These are phyloP conservation scores for Cynaeus angustus DNA, from an alignment of 2,888 invertebrate species.

Conservation along the genomic window DNA sequence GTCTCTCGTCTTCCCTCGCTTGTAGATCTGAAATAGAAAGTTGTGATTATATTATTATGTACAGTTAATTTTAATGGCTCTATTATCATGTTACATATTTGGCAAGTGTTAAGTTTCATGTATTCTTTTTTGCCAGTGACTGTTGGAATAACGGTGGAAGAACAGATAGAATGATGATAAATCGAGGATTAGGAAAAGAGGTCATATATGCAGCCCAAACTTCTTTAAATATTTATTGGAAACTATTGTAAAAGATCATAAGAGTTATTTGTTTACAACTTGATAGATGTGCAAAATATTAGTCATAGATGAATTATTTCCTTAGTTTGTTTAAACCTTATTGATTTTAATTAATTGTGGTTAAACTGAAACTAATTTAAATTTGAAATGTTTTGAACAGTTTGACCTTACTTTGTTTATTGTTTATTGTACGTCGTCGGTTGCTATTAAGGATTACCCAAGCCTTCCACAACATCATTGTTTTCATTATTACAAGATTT, in stretches of 20 bases:
- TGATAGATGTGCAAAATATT: no score
- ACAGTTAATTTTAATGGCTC: conserved; percentile 45
- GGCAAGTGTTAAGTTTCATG: conserved; percentile 36
- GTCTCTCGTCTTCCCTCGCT: conserved; percentile 12
- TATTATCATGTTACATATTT: conserved; percentile 45
- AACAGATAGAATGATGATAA: no score
- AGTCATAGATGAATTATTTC: no score
- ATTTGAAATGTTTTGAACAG: not conserved
- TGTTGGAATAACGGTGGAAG: conserved; percentile 34
- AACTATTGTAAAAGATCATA: no score
- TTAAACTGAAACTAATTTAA: no score
- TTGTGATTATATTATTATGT: conserved; percentile 37
- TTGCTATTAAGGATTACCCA: not conserved
- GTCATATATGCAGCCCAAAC: no score
- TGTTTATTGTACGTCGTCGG: not conserved
- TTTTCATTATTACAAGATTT: conserved; percentile 27
- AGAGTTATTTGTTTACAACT: no score
- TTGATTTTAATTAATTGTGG: no score
- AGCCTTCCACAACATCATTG: conserved; percentile 28
- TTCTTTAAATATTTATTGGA: no score
- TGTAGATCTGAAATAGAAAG: conserved; percentile 42
- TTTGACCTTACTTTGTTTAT: not conserved
- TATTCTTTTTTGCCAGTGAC: conserved; percentile 18
- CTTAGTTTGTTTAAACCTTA: no score
- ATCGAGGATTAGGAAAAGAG: no score